These are phyloP conservation scores for Plebejus melissa DNA, from an alignment of 2,888 invertebrate genomes.

Conservation along the genomic window DNA sequence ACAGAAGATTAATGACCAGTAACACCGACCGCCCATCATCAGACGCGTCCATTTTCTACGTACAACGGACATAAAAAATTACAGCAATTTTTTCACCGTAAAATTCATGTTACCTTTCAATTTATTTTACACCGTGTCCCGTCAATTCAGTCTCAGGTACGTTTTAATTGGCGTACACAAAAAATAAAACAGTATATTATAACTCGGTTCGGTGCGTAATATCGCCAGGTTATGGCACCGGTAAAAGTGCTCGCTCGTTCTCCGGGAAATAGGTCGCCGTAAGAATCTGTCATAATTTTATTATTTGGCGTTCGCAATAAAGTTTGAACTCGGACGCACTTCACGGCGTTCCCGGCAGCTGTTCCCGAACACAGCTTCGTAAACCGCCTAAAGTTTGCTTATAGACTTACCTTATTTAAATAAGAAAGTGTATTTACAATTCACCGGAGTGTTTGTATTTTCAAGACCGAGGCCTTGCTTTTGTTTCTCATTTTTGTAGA, in stretches of 20 bases:
- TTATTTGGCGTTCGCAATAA: slow-evolving; percentile 27
- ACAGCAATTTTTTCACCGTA: neutral
- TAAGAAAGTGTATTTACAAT: slow-evolving; percentile 9
- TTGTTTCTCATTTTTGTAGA: slow-evolving; percentile 11
- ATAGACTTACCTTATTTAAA: slow-evolving; percentile 25
- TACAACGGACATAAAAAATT: slow-evolving; percentile 15
- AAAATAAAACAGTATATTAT: slow-evolving; percentile 14
- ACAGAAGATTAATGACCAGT: neutral
- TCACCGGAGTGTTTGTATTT: slow-evolving; percentile 8
- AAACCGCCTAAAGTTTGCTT: slow-evolving; percentile 1
- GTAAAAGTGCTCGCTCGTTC: slow-evolving; percentile 23
- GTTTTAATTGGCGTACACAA: slow-evolving; percentile 3
- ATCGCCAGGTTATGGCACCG: slow-evolving; percentile 1
- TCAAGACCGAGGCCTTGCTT: slow-evolving; percentile 1
- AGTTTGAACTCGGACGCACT: slow-evolving; percentile 27
- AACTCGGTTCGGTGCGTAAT: slow-evolving; percentile 9
- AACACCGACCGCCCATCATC: neutral
- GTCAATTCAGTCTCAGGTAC: slow-evolving; percentile 15
- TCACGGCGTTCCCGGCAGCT: slow-evolving; percentile 22
- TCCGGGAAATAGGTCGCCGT: slow-evolving; percentile 25
- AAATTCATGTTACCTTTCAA: slow-evolving; percentile 12
- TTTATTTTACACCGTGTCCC: slow-evolving; percentile 5
- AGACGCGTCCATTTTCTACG: neutral
- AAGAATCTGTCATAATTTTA: slow-evolving; percentile 27
- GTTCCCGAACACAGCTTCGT: slow-evolving; percentile 16